Conservation (phyloP, 1,140 invertebrate species). For the Campoletis sonorensis region DNA sequence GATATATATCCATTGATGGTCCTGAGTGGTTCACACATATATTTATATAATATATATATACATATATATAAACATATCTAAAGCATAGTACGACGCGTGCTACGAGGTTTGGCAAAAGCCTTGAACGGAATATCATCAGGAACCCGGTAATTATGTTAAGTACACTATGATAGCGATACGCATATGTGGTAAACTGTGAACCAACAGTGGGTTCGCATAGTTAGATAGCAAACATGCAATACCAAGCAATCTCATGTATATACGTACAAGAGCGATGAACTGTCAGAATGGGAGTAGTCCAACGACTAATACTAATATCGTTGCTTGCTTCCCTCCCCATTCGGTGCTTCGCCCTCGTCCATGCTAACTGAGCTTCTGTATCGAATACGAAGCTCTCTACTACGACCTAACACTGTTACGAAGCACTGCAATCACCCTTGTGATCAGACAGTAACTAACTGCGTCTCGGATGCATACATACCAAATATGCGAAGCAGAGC, state of each 20-base stretch:
- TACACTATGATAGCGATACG: conserved; percentile 40
- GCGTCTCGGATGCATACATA: conserved; percentile 49
- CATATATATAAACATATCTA: background rate
- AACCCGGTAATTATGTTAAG: conserved; percentile 59
- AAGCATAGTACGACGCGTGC: conserved; percentile 6
- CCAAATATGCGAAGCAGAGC: conserved; percentile 39
- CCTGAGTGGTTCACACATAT: no score
- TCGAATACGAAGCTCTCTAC: conserved; percentile 39
- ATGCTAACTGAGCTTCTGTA: conserved; percentile 9
- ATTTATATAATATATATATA: no score
- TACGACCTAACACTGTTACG: conserved; percentile 60
- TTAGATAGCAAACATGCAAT: conserved; percentile 38
- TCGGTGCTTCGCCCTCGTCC: background rate
- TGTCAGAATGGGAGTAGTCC: conserved; percentile 21
- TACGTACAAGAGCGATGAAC: conserved; percentile 20
- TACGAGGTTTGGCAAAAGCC: conserved; percentile 10
- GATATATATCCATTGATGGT: no score
- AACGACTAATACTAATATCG: conserved; percentile 4
- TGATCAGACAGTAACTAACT: conserved; percentile 61
- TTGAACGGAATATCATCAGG: background rate
- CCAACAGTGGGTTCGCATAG: conserved; percentile 44
- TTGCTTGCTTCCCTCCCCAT: background rate
- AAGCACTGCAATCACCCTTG: conserved; percentile 58
- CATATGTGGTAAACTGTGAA: conserved; percentile 50
- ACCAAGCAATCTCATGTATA: conserved; percentile 24